phyloP scores from a whole-genome alignment of 2,888 invertebrate genomes.

The Phaedon cochleariae region DNA sequence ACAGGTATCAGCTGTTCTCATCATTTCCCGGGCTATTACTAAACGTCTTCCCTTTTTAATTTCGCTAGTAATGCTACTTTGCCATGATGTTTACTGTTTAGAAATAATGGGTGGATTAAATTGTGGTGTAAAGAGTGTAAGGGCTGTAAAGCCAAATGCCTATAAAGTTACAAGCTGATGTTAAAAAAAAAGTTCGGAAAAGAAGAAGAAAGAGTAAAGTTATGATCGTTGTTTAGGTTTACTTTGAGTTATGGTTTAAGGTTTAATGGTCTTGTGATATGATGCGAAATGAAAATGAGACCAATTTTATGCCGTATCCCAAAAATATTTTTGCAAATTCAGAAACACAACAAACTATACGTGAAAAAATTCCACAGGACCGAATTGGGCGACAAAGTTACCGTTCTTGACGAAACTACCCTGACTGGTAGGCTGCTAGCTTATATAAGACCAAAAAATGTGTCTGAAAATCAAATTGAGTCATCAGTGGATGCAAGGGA shows the following conservation, averaged over 20 bases:
- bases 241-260: too few relatives aligned
- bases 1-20: neutral
- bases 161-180: too few relatives aligned
- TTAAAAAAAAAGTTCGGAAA: too few relatives aligned
- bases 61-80: too few relatives aligned
- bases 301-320: neutral
- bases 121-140: too few relatives aligned
- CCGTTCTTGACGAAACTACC: slow-evolving; percentile 36
- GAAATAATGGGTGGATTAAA: too few relatives aligned
- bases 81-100: too few relatives aligned
- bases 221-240: too few relatives aligned
- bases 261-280: too few relatives aligned
- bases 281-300: too few relatives aligned
- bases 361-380: neutral
- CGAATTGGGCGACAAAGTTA: slow-evolving; percentile 25
- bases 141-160: too few relatives aligned
- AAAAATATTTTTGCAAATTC: neutral
- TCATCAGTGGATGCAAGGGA: neutral
- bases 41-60: neutral
- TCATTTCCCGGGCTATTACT: neutral
- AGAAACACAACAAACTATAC: neutral
- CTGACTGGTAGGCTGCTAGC: slow-evolving; percentile 48
- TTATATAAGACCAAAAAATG: slow-evolving; percentile 37
- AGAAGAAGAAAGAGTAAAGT: too few relatives aligned
- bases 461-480: neutral